Conservation (phyloP, 1,140 invertebrate species). For the Calephelis virginiensis region DNA sequence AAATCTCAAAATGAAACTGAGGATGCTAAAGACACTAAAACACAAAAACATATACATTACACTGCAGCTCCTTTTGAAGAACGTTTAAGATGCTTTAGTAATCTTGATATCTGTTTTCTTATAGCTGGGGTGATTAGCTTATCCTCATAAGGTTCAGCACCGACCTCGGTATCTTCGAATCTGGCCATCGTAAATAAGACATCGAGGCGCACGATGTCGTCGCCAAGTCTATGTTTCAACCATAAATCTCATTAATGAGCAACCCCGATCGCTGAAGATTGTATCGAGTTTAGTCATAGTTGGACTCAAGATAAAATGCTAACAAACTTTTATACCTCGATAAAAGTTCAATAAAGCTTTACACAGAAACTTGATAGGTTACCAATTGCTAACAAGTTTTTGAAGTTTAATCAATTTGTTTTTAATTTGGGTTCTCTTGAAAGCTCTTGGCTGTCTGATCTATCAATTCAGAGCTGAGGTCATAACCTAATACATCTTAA, state of each 20-base stretch:
- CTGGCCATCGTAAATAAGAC: conserved; percentile 68
- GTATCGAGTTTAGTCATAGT: conserved; percentile 42
- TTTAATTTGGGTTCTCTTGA: too few relatives aligned
- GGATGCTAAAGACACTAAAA: too few relatives aligned
- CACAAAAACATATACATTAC: too few relatives aligned
- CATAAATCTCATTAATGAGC: conserved; percentile 76
- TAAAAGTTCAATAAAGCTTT: conserved; percentile 4
- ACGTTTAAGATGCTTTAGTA: not conserved
- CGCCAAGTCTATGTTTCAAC: conserved; percentile 60
- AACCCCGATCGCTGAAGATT: conserved; percentile 64
- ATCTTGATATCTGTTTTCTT: conserved; percentile 30
- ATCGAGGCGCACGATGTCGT: conserved; percentile 53
- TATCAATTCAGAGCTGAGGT: too few relatives aligned
- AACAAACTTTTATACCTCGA: conserved; percentile 23
- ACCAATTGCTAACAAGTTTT: too few relatives aligned
- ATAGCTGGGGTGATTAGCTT: conserved; percentile 7
- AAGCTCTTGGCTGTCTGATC: too few relatives aligned
- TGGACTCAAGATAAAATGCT: conserved; percentile 20
- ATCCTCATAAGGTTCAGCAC: conserved; percentile 50
- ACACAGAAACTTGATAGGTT: conserved; percentile 1
- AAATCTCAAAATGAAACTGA: not conserved
- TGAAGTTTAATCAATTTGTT: too few relatives aligned
- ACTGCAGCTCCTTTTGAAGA: not conserved
- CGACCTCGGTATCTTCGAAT: conserved; percentile 52
- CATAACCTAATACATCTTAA: too few relatives aligned